Evolutionary conservation across 2,113 vertebrate genomes (phyloP), one percentile per base, ranked within the genome.

Genomic region (Leptocoma aspasia): DNA sequence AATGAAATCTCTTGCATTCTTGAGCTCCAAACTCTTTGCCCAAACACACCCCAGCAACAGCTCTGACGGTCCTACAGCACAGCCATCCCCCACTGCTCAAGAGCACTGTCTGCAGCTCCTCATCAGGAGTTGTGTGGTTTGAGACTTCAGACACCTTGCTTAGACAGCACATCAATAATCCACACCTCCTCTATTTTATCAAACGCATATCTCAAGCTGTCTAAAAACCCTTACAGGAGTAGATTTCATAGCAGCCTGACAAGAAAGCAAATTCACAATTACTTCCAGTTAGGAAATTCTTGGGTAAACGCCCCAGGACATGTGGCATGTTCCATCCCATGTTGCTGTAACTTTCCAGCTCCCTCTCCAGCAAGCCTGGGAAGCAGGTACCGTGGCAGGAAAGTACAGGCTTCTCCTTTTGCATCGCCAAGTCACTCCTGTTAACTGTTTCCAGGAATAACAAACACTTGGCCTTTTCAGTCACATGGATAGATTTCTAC

Each of bases 381-480:
- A 92, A 82, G 86, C 73, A 91, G 95, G 88, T 93, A 90, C 6
- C 3, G 0, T 20, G 9, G 7, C 53, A 90, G 87, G 82, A 94
- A 94, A 95, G 82, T 28, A 83, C 61, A 81, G 60, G 44, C 72
- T 82, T 93, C 89, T 96, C 93, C 65, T 86, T 90, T 27, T 42
- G 75, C 81, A 15, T 23, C 2, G n/a, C 88, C 92, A 91, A 93
- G 73, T 66, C 88, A 65, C 42, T 86, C 79, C 82, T 56, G 50
- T 92, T 96, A 92, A 86, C 73, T 76, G 92, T 79, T 93, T 95
- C 81, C 90, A 93, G 82, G 80, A 95, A 86, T 85, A 94, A 89
- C 78, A 92, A 95, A 84, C 11, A 41, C 79, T 82, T 50, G 54
- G 80, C 7, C 5, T 82, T 94, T 93, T 83, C 0, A 0, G 77